Percentiles rank a stretch among this genome's conserved stretches.
Conservation (phyloP, 2,888 invertebrate species). For the Trichopoda pennipes region DNA sequence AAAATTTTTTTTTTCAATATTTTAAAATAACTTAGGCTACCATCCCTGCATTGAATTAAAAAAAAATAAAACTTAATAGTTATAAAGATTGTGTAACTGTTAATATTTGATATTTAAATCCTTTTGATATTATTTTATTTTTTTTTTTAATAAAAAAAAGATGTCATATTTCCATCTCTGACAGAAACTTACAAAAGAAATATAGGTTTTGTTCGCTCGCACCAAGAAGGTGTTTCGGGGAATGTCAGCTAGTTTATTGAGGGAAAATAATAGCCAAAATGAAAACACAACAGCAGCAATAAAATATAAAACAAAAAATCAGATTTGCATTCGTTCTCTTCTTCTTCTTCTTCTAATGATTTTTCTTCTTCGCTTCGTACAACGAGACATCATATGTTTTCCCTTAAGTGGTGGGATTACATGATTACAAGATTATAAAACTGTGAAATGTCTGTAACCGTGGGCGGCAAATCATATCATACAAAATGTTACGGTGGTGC, state of each 20-base stretch:
- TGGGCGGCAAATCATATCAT: conserved; percentile 51
- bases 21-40: too few relatives aligned
- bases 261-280: conserved; percentile 22
- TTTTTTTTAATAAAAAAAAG: too few relatives aligned
- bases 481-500: conserved; percentile 9
- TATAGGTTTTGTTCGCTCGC: neutral
- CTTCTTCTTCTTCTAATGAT: conserved; percentile 22
- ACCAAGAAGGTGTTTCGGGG: neutral
- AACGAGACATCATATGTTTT: conserved; percentile 68
- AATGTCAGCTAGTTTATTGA: conserved; percentile 31
- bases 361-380: conserved; percentile 12
- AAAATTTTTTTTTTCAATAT: too few relatives aligned
- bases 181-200: neutral
- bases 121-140: too few relatives aligned
- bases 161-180: conserved; percentile 41
- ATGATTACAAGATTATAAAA: conserved; percentile 66
- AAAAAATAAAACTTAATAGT: too few relatives aligned
- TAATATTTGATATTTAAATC: too few relatives aligned
- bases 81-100: too few relatives aligned
- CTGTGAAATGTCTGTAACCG: conserved; percentile 67
- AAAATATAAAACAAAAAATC: neutral
- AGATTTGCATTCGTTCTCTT: conserved; percentile 32
- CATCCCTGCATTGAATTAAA: too few relatives aligned
- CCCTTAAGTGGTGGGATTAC: conserved; percentile 69
- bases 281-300: conserved; percentile 1